Base-by-base conservation (phyloP, 2,113 vertebrate genomes). In the Rhadina sibilatrix region DNA sequence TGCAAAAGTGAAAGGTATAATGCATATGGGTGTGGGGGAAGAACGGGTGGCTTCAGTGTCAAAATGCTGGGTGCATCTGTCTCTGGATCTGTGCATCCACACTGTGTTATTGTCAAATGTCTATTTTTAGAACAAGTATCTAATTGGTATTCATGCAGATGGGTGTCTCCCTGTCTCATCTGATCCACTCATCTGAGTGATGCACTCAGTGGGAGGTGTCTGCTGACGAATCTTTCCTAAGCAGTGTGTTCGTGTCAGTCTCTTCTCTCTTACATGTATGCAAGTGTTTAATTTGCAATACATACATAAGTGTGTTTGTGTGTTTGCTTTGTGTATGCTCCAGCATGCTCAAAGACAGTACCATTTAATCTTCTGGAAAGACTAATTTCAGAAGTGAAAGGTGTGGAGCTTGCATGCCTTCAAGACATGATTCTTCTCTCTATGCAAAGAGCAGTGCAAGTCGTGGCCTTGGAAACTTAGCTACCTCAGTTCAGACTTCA, bases 161-260 rank as follows among this genome's bases (percentile, higher is more conserved):
- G 94, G 89, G 91, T 94, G 93, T 95, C 69, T 96, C 93, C 96
- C 82, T 81, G 81, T 79, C 74, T 95, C 95, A 90, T 87, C 91
- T 72, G 77, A 92, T 92, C 92, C 47, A 23, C 89, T 96, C 83
- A 38, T 56, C 33, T 85, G 66, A 93, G 79, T 83, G 93, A 90
- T 95, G 93, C 82, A 56, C 66, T 94, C 52, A 72, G 85, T 95
- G 84, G 89, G 91, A 93, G 90, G 94, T 83, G 71, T 76, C 87
- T 91, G 83, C 74, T 87, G 94, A 53, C 23, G 68, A 87, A 83
- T 91, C 78, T 90, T 54, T 38, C 87, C 35, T 21, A 25, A 92
- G 91, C 63, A 56, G 52, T 10, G n/a, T 82, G 56, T 83, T 95
- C 9, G 1, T 82, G 52, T 89, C 31, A 18, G 60, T 72, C 65